These are phyloP conservation scores for Mormoops blainvillei DNA, from an alignment of 2,113 vertebrate species.

Conservation along the genomic window DNA sequence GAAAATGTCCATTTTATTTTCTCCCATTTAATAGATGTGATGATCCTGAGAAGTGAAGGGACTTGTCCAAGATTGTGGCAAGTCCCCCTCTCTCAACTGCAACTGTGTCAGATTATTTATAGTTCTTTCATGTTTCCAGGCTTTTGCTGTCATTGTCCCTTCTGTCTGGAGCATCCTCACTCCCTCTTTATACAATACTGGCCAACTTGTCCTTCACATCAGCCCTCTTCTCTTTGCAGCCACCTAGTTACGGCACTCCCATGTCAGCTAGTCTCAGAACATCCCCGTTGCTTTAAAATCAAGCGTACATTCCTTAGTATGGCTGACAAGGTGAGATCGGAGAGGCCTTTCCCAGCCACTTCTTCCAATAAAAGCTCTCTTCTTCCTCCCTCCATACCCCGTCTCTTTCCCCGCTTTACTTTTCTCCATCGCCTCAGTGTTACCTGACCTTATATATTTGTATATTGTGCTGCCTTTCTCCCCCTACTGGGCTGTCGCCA, in stretches of 20 bases:
- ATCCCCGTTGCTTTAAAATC: not conserved
- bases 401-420: not conserved
- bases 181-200: not conserved
- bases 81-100: not conserved
- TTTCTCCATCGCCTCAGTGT: not conserved
- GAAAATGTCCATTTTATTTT: not conserved
- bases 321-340: not conserved
- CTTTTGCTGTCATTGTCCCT: not conserved
- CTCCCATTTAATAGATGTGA: not conserved
- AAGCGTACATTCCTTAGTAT: not conserved
- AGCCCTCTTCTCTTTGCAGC: not conserved
- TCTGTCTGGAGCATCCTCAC: not conserved
- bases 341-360: not conserved
- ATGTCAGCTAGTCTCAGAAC: not conserved
- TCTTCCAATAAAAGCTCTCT: not conserved
- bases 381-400: fast-evolving
- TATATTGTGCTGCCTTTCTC: not conserved
- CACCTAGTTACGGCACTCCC: not conserved
- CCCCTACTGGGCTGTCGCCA: not conserved
- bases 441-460: not conserved
- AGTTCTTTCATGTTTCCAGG: not conserved
- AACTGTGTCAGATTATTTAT: not conserved
- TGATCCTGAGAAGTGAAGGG: not conserved
- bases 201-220: not conserved
- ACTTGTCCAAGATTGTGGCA: not conserved